phyloP scores from a whole-genome alignment of 2,113 vertebrate species.

The Lonchura striata region DNA sequence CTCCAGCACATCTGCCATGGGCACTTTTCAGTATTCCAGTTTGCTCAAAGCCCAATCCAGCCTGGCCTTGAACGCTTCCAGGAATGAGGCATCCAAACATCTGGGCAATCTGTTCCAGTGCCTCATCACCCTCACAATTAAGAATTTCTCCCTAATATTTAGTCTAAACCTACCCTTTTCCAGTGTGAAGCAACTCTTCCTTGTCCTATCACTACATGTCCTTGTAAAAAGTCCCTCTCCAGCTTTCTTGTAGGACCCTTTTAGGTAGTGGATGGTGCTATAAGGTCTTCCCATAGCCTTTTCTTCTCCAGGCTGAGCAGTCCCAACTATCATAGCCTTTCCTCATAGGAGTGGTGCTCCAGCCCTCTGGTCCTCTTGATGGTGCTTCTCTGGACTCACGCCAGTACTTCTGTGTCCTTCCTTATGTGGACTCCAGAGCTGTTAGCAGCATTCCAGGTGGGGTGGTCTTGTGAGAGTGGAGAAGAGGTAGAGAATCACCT shows the following conservation, averaged over 20 bases:
- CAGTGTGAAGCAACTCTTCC: background rate
- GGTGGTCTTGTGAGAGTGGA: background rate
- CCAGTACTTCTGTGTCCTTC: background rate
- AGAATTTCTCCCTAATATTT: background rate
- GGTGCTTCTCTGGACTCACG: background rate
- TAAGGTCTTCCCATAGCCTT: background rate
- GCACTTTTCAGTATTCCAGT: background rate
- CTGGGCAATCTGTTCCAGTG: background rate
- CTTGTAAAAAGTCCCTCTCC: background rate
- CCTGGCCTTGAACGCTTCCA: background rate
- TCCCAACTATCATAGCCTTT: background rate
- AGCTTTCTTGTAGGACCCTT: background rate
- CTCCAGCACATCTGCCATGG: background rate
- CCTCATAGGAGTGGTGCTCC: background rate
- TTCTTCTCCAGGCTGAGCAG: background rate
- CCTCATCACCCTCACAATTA: background rate
- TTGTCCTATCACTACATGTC: background rate
- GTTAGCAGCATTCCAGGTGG: background rate
- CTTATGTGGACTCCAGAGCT: background rate
- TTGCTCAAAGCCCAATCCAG: background rate
- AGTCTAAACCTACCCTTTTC: background rate
- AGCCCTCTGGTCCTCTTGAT: background rate
- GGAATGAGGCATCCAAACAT: background rate
- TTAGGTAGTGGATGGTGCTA: background rate
- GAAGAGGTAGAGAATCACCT: background rate